Base-by-base conservation (phyloP, 2,797 vertebrate species). In the Danio jaintianensis region DNA sequence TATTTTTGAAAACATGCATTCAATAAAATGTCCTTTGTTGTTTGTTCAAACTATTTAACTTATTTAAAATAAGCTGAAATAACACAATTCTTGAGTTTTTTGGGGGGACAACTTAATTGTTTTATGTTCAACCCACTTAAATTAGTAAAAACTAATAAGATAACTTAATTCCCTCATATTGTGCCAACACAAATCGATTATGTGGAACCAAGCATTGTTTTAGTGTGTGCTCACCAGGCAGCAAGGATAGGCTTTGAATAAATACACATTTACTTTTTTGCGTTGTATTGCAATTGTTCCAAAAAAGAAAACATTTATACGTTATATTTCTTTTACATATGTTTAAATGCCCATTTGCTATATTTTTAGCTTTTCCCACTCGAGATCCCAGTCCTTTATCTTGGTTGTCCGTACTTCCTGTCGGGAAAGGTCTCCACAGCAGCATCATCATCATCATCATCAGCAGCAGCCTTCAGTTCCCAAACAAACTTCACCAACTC, bases 401-500 rank as follows among this genome's bases (percentile, higher is more conserved):
- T 61, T 20, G 5, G 50, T 20, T 8, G 9, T 38, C 12, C 12
- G 10, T 7, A 71, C 78, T 79, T 79, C 68, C 78, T 71, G 58
- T 79, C 18, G 29, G 45, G 45, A 79, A 20, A 18, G 40, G 52
- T 36, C 63, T 58, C 75, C 11, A 58, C 52, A 58, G 63, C 77
- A 6, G 29, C 29, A 29, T 47, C 48, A 3, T 50, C 42, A 43
- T 20, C 47, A 70, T 72, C 68, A 22, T 64, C 69, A 43, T 20
- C 47, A 70, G 72, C 68, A 22, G 64, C 69, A 29, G 36, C 38
- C 20, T n/a, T 55, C 68, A 13, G 68, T 40, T 53, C 48, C 50
- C 29, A 66, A 80, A 73, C 59, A 63, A 72, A 80, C 48, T 73
- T 63, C 16, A 29, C 45, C 48, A 43, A 43, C 68, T 47, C 70